Evolutionary conservation across 2,797 vertebrate species (phyloP).

Genomic region (Leptatherina wallacei): DNA sequence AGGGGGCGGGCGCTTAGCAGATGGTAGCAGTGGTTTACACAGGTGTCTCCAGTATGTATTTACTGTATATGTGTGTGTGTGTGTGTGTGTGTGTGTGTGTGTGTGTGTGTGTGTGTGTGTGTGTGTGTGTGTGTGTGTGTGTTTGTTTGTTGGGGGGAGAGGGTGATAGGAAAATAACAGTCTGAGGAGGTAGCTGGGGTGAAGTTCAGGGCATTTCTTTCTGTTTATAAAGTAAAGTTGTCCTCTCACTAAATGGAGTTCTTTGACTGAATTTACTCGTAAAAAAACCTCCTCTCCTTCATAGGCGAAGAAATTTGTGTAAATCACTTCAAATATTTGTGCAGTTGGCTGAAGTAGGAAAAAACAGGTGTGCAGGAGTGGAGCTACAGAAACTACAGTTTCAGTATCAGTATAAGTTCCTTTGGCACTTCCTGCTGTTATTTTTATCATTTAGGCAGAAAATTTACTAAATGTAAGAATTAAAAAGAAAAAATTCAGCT

Average conservation of each 20-base stretch:
- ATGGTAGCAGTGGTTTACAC: slow-evolving; percentile 81
- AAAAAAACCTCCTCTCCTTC: not conserved
- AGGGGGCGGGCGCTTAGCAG: slow-evolving; percentile 73
- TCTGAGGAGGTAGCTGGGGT: slow-evolving; percentile 42
- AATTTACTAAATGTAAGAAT: no score
- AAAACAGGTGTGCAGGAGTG: not conserved
- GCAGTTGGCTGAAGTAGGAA: not conserved
- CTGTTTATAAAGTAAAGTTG: slow-evolving; percentile 46
- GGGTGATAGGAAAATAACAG: not conserved
- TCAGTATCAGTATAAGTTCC: not conserved
- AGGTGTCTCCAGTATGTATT: slow-evolving; percentile 76
- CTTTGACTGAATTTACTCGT: not conserved
- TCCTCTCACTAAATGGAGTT: slow-evolving; percentile 2
- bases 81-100: slow-evolving; percentile 15
- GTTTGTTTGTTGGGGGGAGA: no score
- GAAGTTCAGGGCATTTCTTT: slow-evolving; percentile 62
- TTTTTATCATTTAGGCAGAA: not conserved
- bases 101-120: slow-evolving; percentile 20
- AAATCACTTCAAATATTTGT: not conserved
- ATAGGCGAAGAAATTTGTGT: slow-evolving; percentile 2
- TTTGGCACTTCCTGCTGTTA: no score
- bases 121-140: slow-evolving; percentile 10
- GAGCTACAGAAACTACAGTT: not conserved
- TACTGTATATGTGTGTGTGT: slow-evolving; percentile 27
- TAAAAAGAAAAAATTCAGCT: no score